A percentile compares a stretch with the other conserved stretches of the same genome.
Evolutionary conservation across 2,888 invertebrate species (phyloP).

Genomic region (Hyposoter didymator): DNA sequence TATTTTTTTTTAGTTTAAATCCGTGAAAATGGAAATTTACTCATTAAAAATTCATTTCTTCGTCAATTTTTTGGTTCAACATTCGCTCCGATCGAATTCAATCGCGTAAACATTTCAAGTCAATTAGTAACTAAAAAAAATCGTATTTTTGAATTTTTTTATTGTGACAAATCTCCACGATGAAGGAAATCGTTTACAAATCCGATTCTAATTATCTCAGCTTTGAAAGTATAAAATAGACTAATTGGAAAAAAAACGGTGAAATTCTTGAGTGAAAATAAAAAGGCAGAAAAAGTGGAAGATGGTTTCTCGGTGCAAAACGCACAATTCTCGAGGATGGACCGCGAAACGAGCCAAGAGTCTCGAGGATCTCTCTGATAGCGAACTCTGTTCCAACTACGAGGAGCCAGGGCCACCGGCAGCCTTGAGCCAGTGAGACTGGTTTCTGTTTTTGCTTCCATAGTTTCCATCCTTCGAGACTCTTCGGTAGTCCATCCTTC

Average conservation of each 20-base stretch:
- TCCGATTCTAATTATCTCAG: background rate
- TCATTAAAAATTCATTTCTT: background rate
- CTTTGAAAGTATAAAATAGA: background rate
- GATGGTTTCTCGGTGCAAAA: slow-evolving; percentile 42
- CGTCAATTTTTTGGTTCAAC: background rate
- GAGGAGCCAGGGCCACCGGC: slow-evolving; percentile 68
- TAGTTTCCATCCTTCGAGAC: slow-evolving; percentile 81
- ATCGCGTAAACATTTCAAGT: too few species aligned
- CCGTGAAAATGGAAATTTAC: background rate
- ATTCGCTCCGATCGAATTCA: background rate
- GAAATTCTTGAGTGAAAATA: slow-evolving; percentile 20
- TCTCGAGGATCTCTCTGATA: slow-evolving; percentile 52
- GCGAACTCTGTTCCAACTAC: slow-evolving; percentile 48
- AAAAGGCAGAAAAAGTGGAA: slow-evolving; percentile 9
- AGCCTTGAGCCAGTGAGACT: slow-evolving; percentile 84
- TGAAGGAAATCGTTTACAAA: background rate
- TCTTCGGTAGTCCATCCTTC: slow-evolving; percentile 80
- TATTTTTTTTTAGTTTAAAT: background rate
- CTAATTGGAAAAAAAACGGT: slow-evolving; percentile 5
- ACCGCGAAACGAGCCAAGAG: slow-evolving; percentile 36
- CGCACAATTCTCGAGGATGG: slow-evolving; percentile 46
- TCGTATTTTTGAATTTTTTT: background rate
- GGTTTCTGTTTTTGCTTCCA: slow-evolving; percentile 83
- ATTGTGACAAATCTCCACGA: background rate
- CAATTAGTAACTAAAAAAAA: background rate